Conservation (phyloP, 2,888 invertebrate species). For the Thelaira solivaga region DNA sequence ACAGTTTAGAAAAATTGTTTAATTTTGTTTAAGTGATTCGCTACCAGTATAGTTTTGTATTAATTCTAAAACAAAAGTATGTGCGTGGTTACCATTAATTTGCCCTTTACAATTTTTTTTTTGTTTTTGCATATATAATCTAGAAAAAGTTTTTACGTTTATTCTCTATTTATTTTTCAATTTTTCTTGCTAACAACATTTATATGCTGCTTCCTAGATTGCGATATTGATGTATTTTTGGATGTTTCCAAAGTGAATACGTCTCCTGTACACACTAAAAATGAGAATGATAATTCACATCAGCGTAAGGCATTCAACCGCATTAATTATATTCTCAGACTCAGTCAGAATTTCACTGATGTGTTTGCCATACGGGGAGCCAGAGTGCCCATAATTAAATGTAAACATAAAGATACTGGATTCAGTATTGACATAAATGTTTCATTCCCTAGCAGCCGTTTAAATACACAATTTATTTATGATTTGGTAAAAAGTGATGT, state of each 20-base stretch:
- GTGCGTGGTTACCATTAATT: too few relatives aligned
- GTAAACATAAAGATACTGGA: slow-evolving; percentile 80
- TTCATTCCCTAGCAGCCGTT: slow-evolving; percentile 83
- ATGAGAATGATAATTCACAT: slow-evolving; percentile 17
- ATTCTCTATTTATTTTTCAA: too few relatives aligned
- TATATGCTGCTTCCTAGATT: slow-evolving; percentile 77
- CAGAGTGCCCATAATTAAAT: slow-evolving; percentile 88
- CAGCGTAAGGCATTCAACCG: slow-evolving; percentile 69
- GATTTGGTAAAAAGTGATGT: slow-evolving; percentile 80
- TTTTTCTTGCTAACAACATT: too few relatives aligned
- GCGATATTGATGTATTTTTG: slow-evolving; percentile 86
- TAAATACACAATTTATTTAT: slow-evolving; percentile 83
- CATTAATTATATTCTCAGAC: slow-evolving; percentile 77
- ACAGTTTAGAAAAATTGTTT: too few relatives aligned
- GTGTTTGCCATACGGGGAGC: slow-evolving; percentile 83
- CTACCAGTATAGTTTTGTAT: too few relatives aligned
- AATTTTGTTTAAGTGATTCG: too few relatives aligned
- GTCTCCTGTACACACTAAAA: slow-evolving; percentile 17
- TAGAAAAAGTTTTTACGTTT: too few relatives aligned
- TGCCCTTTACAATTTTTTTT: too few relatives aligned
- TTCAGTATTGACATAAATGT: slow-evolving; percentile 86
- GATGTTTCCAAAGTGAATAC: slow-evolving; percentile 44
- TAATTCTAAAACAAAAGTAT: too few relatives aligned
- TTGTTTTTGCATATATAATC: too few relatives aligned
- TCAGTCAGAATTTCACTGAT: slow-evolving; percentile 73